Base-by-base conservation (phyloP, 2,888 invertebrate genomes). In the Amphipyra tragopoginis region DNA sequence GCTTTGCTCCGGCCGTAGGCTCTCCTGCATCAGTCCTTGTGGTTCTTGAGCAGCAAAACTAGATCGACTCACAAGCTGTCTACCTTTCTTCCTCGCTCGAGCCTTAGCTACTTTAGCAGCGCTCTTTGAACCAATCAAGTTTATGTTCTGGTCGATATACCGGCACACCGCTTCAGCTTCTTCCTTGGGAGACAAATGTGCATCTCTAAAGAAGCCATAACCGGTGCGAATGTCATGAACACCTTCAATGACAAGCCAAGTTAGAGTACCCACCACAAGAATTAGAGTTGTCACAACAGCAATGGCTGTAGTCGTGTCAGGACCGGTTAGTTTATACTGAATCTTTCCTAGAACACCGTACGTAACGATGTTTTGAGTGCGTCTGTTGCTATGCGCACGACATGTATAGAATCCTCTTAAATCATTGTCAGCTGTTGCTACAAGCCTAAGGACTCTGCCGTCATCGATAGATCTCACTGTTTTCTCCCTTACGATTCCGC, bases 361-460 rank as follows among this genome's bases (percentile, higher is more conserved):
- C 0, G 93, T 94, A 10, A 94, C 86, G 13, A 93, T 82, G 66
- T 94, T 94, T 14, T 77, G 83, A 8, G 90, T 91, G 1, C 77
- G 79, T 52, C 82, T 89, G 42, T 87, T 87, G 40, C 75, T 81
- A 61, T 89, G 88, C 1, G 88, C 88, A 48, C 93, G 84, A 68
- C 94, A 94, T 4, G 93, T 93, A 60, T 93, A 94, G 72, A 93
- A 93, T 2, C 93, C 93, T 79, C 89, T 81, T 6, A 90, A 77
- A 48, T 93, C 88, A 47, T 89, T 88, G 51, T 89, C 83, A 3
- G 86, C 88, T 53, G 86, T 79, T 1, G 92, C 87, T 2, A 87
- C 78, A 8, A 94, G 83, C 63, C 87, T 86, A 2, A 93, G 82
- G 1, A 93, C 85, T 73, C 85, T 86, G 0, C 93, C 93, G 55